Percentiles rank a stretch among this genome's conserved stretches.
phyloP scores from a whole-genome alignment of 2,888 invertebrate species.

The Melieria omissa region DNA sequence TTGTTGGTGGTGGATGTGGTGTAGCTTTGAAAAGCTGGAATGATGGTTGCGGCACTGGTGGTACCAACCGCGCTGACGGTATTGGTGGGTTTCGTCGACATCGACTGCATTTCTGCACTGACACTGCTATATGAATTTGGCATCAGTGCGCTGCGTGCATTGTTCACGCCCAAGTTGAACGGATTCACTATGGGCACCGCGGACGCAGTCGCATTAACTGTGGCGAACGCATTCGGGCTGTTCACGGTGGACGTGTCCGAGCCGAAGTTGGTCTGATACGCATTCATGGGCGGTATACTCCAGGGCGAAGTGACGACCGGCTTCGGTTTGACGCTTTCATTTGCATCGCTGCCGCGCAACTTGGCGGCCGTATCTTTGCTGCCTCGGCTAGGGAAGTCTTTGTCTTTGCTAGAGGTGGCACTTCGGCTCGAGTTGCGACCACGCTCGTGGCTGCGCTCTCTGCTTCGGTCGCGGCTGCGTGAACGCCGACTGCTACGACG shows the following conservation, averaged over 20 bases:
- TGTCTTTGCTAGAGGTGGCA: conserved; percentile 49
- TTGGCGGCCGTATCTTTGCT: conserved; percentile 35
- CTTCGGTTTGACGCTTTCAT: conserved; percentile 36
- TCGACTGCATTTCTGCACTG: background rate
- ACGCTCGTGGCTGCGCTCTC: conserved; percentile 48
- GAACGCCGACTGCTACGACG: conserved; percentile 57
- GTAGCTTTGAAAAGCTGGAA: conserved; percentile 52
- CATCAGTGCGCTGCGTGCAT: conserved; percentile 3
- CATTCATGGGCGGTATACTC: conserved; percentile 40
- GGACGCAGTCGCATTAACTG: conserved; percentile 1
- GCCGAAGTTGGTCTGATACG: conserved; percentile 38
- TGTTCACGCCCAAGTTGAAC: conserved; percentile 2
- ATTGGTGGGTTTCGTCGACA: conserved; percentile 1
- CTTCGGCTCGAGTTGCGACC: conserved; percentile 61
- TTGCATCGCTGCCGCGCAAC: conserved; percentile 22
- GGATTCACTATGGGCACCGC: background rate
- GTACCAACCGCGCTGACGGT: conserved; percentile 6
- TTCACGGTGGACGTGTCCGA: background rate
- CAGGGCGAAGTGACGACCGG: conserved; percentile 37
- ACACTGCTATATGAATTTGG: conserved; percentile 35
- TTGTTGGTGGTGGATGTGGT: conserved; percentile 50
- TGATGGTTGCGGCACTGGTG: conserved; percentile 15
- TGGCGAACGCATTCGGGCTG: conserved; percentile 8
- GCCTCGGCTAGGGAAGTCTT: conserved; percentile 36
- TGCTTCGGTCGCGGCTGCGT: conserved; percentile 34